Percentiles rank a stretch among this genome's conserved stretches.
Evolutionary conservation across 2,888 invertebrate genomes (phyloP).

Genomic region (Tetanocera ferruginea): DNA sequence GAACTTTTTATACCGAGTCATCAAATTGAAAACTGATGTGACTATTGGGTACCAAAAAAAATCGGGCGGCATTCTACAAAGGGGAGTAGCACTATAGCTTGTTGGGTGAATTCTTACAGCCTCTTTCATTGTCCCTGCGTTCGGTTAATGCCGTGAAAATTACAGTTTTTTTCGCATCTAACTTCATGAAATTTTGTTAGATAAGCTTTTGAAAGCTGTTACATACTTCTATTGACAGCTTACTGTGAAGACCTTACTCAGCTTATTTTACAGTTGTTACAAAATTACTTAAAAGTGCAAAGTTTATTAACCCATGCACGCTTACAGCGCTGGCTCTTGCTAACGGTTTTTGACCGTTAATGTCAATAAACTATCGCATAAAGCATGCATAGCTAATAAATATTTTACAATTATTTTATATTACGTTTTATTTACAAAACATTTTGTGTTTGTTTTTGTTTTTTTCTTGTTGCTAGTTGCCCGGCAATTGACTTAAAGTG

Average conservation of each 20-base stretch:
- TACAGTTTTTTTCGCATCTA: conserved; percentile 40
- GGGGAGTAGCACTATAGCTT: too few species aligned
- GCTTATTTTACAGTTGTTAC: background rate
- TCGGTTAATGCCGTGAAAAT: too few species aligned
- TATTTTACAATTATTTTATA: background rate
- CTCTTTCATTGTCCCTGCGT: too few species aligned
- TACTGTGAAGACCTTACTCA: background rate
- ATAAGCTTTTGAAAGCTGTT: too few species aligned
- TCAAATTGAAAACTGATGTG: too few species aligned
- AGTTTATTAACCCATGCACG: conserved; percentile 17
- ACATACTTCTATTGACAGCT: conserved; percentile 8
- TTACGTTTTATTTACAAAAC: background rate
- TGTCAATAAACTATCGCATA: conserved; percentile 34
- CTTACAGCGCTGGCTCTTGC: background rate
- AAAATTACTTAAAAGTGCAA: background rate
- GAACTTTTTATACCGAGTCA: too few species aligned
- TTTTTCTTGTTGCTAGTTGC: background rate
- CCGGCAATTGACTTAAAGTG: background rate
- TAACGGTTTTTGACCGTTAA: conserved; percentile 1
- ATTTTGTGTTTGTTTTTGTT: background rate
- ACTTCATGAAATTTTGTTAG: too few species aligned
- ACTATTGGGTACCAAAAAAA: too few species aligned
- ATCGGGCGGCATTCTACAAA: too few species aligned
- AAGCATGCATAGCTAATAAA: background rate
- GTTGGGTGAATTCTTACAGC: too few species aligned